phyloP scores from a whole-genome alignment of 2,888 invertebrate species.

The Electrophaes corylata region DNA sequence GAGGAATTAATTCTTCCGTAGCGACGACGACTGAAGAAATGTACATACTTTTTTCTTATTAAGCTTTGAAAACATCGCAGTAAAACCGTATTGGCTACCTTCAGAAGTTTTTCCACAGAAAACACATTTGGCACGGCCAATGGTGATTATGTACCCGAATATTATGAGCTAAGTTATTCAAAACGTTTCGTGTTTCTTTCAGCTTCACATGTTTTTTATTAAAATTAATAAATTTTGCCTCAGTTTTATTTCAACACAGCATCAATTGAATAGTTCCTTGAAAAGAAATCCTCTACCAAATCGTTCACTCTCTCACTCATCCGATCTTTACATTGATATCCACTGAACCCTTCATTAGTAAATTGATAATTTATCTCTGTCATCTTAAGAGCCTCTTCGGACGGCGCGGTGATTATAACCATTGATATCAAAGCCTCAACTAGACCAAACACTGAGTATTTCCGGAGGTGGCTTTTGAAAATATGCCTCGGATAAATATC shows the following conservation, averaged over 20 bases:
- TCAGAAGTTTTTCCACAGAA: constrained; percentile 24
- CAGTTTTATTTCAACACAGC: constrained; percentile 48
- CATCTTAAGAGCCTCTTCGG: constrained; percentile 66
- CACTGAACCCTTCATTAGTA: constrained; percentile 46
- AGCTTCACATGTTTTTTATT: not conserved
- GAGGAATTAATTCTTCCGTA: constrained; percentile 62
- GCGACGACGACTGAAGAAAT: constrained; percentile 36
- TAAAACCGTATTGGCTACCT: constrained; percentile 21
- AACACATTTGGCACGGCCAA: constrained; percentile 20
- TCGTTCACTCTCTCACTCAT: constrained; percentile 66
- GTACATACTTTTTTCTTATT: constrained; percentile 37
- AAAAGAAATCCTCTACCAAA: constrained; percentile 64
- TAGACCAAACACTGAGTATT: constrained; percentile 66
- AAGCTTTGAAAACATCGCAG: constrained; percentile 22
- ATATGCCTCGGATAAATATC: constrained; percentile 58
- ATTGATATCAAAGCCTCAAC: constrained; percentile 71
- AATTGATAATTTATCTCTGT: constrained; percentile 61
- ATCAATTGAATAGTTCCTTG: constrained; percentile 57
- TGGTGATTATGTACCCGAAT: not conserved
- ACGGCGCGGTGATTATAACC: constrained; percentile 69
- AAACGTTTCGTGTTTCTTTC: not conserved
- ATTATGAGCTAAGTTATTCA: not conserved
- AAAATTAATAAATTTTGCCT: not conserved
- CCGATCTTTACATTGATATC: constrained; percentile 48
- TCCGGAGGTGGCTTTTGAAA: constrained; percentile 58